These are phyloP conservation scores for Prorops nasuta DNA, from an alignment of 1,140 invertebrate genomes.

Conservation along the genomic window DNA sequence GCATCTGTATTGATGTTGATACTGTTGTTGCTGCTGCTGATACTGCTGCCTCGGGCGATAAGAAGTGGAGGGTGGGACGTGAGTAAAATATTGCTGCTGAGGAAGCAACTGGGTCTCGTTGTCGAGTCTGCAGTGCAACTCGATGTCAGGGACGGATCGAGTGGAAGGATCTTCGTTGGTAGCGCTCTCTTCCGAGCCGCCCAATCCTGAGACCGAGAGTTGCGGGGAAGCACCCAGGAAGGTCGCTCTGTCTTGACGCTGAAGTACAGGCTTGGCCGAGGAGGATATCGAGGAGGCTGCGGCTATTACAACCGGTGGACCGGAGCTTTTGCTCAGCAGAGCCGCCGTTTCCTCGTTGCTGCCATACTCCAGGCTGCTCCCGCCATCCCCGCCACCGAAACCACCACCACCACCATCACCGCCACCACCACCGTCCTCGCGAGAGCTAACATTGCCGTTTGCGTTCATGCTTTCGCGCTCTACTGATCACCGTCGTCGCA, in stretches of 20 bases:
- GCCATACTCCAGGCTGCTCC: constrained; percentile 52
- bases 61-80: too few species aligned
- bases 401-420: too few species aligned
- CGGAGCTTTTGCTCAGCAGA: constrained; percentile 63
- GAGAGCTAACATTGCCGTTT: too few species aligned
- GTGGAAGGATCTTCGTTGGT: constrained; percentile 67
- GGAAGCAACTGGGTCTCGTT: constrained; percentile 50
- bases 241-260: constrained; percentile 79
- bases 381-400: constrained; percentile 45
- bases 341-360: constrained; percentile 78
- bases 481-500: too few species aligned
- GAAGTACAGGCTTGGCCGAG: constrained; percentile 71
- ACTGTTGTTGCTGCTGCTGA: constrained; percentile 56
- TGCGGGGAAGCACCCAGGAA: constrained; percentile 71
- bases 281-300: constrained; percentile 38
- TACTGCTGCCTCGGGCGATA: constrained; percentile 52
- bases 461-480: too few species aligned
- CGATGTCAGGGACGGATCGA: constrained; percentile 84
- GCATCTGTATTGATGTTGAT: constrained; percentile 58
- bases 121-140: constrained; percentile 72
- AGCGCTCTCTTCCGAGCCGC: constrained; percentile 76
- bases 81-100: constrained; percentile 19
- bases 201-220: constrained; percentile 68
- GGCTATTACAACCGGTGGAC: constrained; percentile 57
- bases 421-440: too few species aligned